Conservation (phyloP, 2,888 invertebrate species). For the Archips crataeganus region DNA sequence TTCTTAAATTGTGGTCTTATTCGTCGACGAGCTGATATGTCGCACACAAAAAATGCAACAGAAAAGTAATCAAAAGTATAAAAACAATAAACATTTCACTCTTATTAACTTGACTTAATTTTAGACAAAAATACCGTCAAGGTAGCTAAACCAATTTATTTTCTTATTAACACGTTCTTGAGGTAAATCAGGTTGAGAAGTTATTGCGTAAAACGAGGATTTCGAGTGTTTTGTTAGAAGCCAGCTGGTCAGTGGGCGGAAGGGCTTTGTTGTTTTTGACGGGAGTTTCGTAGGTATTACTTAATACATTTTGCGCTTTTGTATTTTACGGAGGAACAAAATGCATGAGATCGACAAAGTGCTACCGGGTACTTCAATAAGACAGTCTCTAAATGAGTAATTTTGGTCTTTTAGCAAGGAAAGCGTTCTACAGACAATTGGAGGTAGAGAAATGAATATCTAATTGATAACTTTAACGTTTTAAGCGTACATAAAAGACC, state of each 20-base stretch:
- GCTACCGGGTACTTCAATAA: no score
- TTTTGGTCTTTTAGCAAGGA: no score
- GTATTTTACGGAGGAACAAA: no score
- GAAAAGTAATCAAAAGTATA: not conserved
- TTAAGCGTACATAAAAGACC: no score
- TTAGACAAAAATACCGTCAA: not conserved
- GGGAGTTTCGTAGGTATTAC: not conserved
- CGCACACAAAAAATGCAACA: no score
- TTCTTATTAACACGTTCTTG: not conserved
- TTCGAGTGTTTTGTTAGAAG: not conserved
- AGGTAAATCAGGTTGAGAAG: not conserved
- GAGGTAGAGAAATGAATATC: no score
- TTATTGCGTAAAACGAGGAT: not conserved
- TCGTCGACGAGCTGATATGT: no score
- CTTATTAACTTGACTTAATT: not conserved
- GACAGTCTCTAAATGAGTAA: no score
- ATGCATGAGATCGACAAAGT: no score
- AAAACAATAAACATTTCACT: not conserved
- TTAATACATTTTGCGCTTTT: not conserved
- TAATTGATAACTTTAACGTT: no score
- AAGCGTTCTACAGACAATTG: no score
- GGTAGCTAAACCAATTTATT: not conserved
- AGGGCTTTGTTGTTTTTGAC: not conserved
- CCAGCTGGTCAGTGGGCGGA: slow-evolving; percentile 4
- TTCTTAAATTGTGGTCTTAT: no score